A percentile compares a stretch with the other conserved stretches of the same genome.
These are phyloP conservation scores for Phalacrocorax aristotelis DNA, from an alignment of 2,113 vertebrate species.

Conservation along the genomic window DNA sequence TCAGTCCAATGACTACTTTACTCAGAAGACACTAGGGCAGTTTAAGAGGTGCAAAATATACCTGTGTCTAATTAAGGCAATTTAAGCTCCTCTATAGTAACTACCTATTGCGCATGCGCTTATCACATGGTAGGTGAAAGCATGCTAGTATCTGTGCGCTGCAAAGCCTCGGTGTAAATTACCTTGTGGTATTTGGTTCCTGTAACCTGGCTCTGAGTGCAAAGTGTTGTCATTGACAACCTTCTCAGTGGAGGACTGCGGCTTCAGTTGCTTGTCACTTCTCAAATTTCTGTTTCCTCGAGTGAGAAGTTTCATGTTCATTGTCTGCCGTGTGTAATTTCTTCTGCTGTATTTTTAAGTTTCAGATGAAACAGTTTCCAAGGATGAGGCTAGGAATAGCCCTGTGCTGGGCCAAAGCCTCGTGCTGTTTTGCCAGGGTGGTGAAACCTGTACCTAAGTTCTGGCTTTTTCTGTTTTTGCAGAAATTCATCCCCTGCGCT, in stretches of 20 bases:
- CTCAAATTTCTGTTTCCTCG: neutral
- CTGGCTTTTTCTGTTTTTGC: neutral
- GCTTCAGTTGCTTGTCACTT: neutral
- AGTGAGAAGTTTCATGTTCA: neutral
- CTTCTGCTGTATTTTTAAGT: neutral
- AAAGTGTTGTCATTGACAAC: neutral
- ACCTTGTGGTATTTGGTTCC: neutral
- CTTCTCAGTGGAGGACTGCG: neutral
- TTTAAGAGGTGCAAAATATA: neutral
- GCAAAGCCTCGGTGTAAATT: neutral
- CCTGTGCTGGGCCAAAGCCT: neutral
- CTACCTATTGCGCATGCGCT: neutral
- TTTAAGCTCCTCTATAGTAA: neutral
- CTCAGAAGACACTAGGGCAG: neutral
- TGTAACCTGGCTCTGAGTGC: neutral
- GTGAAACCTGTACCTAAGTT: neutral
- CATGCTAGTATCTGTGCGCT: neutral
- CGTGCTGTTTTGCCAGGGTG: neutral
- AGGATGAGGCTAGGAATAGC: neutral
- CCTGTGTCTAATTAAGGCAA: neutral
- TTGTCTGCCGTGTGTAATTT: neutral
- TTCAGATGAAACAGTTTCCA: neutral
- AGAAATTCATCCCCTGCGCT: neutral
- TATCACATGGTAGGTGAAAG: neutral
- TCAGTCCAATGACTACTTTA: neutral